Evolutionary conservation across 2,113 vertebrate genomes (phyloP).

Genomic region (Sigmodon hispidus): DNA sequence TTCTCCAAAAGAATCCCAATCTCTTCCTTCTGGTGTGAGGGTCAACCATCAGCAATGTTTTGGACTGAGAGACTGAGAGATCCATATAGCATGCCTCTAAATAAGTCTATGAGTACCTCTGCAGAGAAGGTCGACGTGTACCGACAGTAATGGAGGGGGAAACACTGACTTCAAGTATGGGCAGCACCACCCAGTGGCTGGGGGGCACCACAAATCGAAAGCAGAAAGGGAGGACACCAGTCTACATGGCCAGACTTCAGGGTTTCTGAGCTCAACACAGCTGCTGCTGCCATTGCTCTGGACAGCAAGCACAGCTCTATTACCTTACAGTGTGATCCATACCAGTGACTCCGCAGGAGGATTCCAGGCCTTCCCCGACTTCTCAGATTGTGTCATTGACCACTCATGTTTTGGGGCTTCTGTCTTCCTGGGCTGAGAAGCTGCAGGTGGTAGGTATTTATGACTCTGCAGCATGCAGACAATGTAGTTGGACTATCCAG

Average conservation of each 20-base stretch:
- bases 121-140: not conserved
- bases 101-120: not conserved
- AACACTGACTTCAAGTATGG: not conserved
- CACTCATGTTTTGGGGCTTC: not conserved
- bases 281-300: not conserved
- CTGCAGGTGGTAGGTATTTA: not conserved
- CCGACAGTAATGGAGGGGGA: not conserved
- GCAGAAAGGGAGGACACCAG: not conserved
- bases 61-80: not conserved
- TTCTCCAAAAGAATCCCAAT: not conserved
- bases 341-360: not conserved
- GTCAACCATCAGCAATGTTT: not conserved
- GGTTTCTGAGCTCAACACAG: not conserved
- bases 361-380: not conserved
- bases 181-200: not conserved
- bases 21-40: not conserved
- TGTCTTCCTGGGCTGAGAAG: not conserved
- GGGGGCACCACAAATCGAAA: not conserved
- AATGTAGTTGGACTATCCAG: not conserved
- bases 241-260: not conserved
- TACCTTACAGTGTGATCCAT: not conserved
- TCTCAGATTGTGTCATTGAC: not conserved
- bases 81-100: not conserved
- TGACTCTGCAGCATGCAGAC: not conserved
- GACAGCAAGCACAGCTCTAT: not conserved